phyloP scores from a whole-genome alignment of 2,113 vertebrate species.

The Steatornis caripensis region DNA sequence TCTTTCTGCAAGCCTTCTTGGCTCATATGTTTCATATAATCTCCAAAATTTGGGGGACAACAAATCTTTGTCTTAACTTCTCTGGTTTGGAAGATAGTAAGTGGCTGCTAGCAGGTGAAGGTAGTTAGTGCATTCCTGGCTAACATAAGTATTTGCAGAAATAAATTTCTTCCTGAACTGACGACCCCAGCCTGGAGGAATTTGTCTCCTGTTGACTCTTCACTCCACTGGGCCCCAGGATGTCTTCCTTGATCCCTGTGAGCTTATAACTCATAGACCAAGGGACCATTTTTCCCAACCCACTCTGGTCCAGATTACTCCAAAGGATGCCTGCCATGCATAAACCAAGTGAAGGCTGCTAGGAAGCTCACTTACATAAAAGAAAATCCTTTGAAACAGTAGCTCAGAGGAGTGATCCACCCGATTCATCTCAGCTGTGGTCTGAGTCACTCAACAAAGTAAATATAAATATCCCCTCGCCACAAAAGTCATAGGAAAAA shows the following conservation, averaged over 20 bases:
- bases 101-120: background rate
- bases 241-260: background rate
- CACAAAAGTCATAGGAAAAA: background rate
- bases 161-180: background rate
- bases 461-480: background rate
- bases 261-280: background rate
- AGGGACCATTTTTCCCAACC: background rate
- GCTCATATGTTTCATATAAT: background rate
- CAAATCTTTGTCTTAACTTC: background rate
- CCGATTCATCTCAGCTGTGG: background rate
- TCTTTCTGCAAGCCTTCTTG: background rate
- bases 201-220: background rate
- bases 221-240: background rate
- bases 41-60: background rate
- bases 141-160: background rate
- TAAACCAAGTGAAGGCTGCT: background rate
- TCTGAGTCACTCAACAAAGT: background rate
- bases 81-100: background rate
- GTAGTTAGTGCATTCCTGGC: background rate
- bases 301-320: background rate
- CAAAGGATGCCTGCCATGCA: background rate
- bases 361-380: background rate
- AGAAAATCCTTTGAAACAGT: background rate
- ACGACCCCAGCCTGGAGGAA: accelerated
- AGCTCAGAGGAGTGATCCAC: background rate